A percentile compares a stretch with the other conserved stretches of the same genome.
These are phyloP conservation scores for Loripinus fragilis DNA, from an alignment of 2,888 invertebrate genomes.

Conservation along the genomic window DNA sequence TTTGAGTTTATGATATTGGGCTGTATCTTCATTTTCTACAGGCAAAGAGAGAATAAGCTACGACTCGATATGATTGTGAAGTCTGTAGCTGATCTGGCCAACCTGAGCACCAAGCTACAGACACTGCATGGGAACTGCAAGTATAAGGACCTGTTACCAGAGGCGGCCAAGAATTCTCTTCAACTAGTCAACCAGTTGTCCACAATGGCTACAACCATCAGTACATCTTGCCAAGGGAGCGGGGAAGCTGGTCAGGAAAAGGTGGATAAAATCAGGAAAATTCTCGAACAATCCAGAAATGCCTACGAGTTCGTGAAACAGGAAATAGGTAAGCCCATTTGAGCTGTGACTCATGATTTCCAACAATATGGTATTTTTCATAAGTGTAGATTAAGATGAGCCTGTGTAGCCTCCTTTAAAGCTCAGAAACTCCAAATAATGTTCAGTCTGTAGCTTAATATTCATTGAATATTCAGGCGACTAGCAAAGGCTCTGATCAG, in stretches of 20 bases:
- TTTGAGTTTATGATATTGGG: no score
- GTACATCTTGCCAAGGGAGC: slow-evolving; percentile 20
- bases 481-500: no score
- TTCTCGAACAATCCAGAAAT: slow-evolving; percentile 52
- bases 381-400: no score
- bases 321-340: slow-evolving; percentile 60
- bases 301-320: slow-evolving; percentile 60
- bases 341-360: no score
- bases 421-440: no score
- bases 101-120: slow-evolving; percentile 41
- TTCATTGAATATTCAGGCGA: no score
- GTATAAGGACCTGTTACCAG: slow-evolving; percentile 55
- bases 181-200: slow-evolving; percentile 37
- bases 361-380: no score
- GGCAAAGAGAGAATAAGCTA: slow-evolving; percentile 61
- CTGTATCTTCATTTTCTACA: no score
- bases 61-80: slow-evolving; percentile 48
- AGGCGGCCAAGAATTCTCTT: slow-evolving; percentile 56
- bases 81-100: slow-evolving; percentile 43
- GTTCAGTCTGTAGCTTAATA: no score
- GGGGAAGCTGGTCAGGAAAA: slow-evolving; percentile 35
- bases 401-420: no score
- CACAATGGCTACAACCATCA: slow-evolving; percentile 24
- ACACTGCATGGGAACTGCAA: slow-evolving; percentile 37
- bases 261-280: slow-evolving; percentile 45